Evolutionary conservation across 2,113 vertebrate genomes (phyloP), one percentile per base, ranked within the genome.

Genomic region (Serilophus lunatus): DNA sequence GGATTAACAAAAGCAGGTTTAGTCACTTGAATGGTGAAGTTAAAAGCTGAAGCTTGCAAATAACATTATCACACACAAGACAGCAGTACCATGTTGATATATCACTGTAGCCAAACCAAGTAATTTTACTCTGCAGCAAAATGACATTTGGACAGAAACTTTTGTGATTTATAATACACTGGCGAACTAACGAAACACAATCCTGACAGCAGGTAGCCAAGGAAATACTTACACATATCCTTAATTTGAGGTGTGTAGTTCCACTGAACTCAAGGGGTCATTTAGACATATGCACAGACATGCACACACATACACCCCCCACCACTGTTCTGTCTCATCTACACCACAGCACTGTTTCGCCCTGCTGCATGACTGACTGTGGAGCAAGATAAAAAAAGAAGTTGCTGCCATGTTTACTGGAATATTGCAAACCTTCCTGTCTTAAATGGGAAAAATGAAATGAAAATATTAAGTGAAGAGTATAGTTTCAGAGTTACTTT

Each of bases 351-450:
- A 60, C 18, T 40, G 11, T 12, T 86, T 81, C 40, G 81, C 33
- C 35, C 60, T 45, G 36, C 22, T 87, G n/a, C 25, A 64, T 3
- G n/a, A 86, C 31, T 79, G 51, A 71, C 44, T 64, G 47, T 22
- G 14, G 42, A 83, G 12, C 22, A 76, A 91, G 18, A 35, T 15
- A 10, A 66, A 76, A 68, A 79, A 63, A 53, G 8, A 28, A 75
- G n/a, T 17, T 69, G 36, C 26, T 64, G 40, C 57, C 71, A 45
- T 3, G 3, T 29, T 61, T 31, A 82, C 15, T 29, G n/a, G 44
- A 85, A 89, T 61, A 74, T 19, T 80, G 78, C 44, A 94, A 79
- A 72, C 8, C 24, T 57, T 72, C 64, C 64, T 88, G 59, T 86
- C 65, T 26, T 28, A 54, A 76, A 68, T 5, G 20, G 47, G 60